Percentiles rank a stretch among this genome's conserved stretches.
These are phyloP conservation scores for Metalampra italica DNA, from an alignment of 2,888 invertebrate species.

Conservation along the genomic window DNA sequence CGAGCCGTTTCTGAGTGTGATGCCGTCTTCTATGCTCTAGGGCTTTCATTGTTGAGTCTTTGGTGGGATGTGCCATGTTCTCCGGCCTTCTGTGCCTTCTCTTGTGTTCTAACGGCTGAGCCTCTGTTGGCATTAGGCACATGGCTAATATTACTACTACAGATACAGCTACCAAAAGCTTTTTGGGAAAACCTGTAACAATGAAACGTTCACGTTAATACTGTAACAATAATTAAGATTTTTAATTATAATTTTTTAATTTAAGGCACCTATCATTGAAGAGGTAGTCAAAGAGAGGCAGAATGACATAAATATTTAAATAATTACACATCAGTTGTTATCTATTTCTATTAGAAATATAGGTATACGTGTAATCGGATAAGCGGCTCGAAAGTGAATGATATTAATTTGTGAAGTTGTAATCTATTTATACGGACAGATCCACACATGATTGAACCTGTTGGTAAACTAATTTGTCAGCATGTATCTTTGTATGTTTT, in stretches of 20 bases:
- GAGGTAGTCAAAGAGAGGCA: not conserved
- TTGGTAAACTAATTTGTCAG: not conserved
- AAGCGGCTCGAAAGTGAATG: not conserved
- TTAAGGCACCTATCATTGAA: not conserved
- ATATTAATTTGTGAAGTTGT: not conserved
- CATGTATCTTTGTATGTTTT: too few species aligned
- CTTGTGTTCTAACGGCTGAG: slow-evolving; percentile 48
- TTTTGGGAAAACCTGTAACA: slow-evolving; percentile 75
- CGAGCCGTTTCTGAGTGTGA: slow-evolving; percentile 31
- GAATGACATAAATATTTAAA: not conserved
- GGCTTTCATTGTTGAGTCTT: slow-evolving; percentile 24
- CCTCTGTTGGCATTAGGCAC: slow-evolving; percentile 61
- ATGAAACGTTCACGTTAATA: slow-evolving; percentile 19
- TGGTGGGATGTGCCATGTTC: slow-evolving; percentile 33
- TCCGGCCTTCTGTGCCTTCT: slow-evolving; percentile 51
- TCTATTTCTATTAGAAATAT: not conserved
- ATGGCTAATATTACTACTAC: slow-evolving; percentile 63
- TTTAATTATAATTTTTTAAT: not conserved
- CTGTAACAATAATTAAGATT: not conserved
- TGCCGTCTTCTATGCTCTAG: slow-evolving; percentile 26
- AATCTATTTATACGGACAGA: not conserved
- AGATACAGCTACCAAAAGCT: slow-evolving; percentile 72
- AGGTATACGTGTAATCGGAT: not conserved
- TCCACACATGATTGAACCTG: not conserved
- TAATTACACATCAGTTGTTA: slow-evolving; percentile 1